Evolutionary conservation across 2,888 invertebrate species (phyloP).

Genomic region (Clivina fossor): DNA sequence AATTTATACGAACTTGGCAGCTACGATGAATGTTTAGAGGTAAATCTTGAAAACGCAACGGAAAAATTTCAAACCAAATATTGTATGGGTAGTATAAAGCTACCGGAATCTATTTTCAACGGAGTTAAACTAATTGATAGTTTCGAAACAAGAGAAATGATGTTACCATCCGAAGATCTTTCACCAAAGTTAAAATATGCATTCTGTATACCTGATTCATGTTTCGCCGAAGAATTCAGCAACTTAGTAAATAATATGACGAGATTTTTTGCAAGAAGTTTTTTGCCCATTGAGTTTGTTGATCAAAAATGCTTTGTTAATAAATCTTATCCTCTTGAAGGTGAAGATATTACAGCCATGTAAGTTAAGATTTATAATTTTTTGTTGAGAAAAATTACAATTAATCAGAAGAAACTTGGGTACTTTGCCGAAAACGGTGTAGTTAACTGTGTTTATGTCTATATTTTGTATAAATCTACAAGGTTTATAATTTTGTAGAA

Average conservation of each 20-base stretch:
- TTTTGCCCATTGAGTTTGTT: background rate
- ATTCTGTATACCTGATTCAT: background rate
- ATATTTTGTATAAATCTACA: no score
- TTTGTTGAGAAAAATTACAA: no score
- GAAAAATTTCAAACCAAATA: constrained; percentile 34
- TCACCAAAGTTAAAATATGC: background rate
- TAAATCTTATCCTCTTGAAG: background rate
- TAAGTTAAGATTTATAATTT: background rate
- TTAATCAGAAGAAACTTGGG: no score
- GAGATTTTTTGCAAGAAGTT: no score
- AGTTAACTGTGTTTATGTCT: no score
- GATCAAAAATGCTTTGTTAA: background rate
- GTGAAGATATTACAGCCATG: background rate
- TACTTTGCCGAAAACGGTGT: no score
- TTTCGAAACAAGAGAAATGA: background rate
- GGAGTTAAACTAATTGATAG: background rate
- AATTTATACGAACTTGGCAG: constrained; percentile 40
- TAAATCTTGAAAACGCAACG: constrained; percentile 26
- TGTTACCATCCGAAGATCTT: background rate
- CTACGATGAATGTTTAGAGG: constrained; percentile 42
- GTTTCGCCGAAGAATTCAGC: background rate
- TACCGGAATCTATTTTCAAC: background rate
- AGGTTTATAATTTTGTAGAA: no score
- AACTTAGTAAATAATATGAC: no score
- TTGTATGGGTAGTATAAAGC: constrained; percentile 10